These are phyloP conservation scores for Ganaspis brasiliensis DNA, from an alignment of 2,888 invertebrate species.

Conservation along the genomic window DNA sequence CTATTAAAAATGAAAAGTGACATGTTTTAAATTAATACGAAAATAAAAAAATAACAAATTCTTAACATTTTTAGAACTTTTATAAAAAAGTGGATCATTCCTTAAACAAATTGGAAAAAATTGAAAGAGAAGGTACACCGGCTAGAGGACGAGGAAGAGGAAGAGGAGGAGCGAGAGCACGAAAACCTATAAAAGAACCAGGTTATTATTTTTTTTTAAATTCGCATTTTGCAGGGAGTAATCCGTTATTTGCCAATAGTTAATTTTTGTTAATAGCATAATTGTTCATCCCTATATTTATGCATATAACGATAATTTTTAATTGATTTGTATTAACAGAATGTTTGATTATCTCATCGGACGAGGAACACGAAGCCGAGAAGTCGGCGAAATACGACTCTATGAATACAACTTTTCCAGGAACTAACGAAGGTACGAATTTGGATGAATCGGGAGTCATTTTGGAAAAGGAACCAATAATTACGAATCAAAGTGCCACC, in stretches of 20 bases:
- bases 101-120: constrained; percentile 24
- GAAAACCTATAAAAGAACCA: constrained; percentile 76
- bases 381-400: constrained; percentile 58
- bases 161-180: constrained; percentile 63
- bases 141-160: constrained; percentile 69
- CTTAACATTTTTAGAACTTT: constrained; percentile 65
- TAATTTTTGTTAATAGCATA: too few relatives aligned
- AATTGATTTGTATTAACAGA: too few relatives aligned
- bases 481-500: constrained; percentile 67
- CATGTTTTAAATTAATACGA: too few relatives aligned
- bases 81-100: constrained; percentile 67
- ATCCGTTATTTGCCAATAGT: too few relatives aligned
- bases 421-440: constrained; percentile 49
- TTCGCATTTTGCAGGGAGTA: too few relatives aligned
- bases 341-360: constrained; percentile 80
- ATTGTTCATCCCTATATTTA: too few relatives aligned
- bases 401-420: neutral
- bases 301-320: too few relatives aligned
- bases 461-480: constrained; percentile 78
- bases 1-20: too few relatives aligned
- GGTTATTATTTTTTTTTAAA: constrained; percentile 64
- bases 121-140: constrained; percentile 56
- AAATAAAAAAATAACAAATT: neutral
- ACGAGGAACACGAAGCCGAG: constrained; percentile 77
- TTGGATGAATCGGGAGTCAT: constrained; percentile 71